Percentiles rank a stretch among this genome's conserved stretches.
Evolutionary conservation across 2,888 invertebrate species (phyloP).

Genomic region (Hypselothyrea guttata): DNA sequence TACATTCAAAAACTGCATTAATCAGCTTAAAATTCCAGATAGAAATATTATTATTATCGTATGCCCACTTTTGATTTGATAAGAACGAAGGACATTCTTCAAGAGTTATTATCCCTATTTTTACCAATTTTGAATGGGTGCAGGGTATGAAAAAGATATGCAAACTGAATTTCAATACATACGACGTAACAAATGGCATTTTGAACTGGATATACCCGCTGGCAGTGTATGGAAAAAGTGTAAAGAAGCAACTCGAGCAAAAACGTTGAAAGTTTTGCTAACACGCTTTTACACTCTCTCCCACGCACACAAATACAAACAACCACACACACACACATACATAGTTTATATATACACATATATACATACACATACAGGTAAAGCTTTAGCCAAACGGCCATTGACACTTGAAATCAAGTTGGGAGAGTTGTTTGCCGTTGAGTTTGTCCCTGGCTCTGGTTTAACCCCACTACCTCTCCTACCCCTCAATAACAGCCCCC

Average conservation of each 20-base stretch:
- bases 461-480: constrained; percentile 7
- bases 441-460: constrained; percentile 37
- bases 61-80: too few relatives aligned
- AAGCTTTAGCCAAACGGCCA: constrained; percentile 51
- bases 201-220: background rate
- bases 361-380: constrained; percentile 41
- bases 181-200: too few relatives aligned
- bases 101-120: too few relatives aligned
- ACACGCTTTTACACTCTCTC: constrained; percentile 69
- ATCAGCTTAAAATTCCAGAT: too few relatives aligned
- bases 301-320: constrained; percentile 20
- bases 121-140: too few relatives aligned
- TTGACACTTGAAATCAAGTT: constrained; percentile 60
- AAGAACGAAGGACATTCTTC: too few relatives aligned
- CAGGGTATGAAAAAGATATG: too few relatives aligned
- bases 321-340: constrained; percentile 6
- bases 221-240: constrained; percentile 23
- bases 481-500: background rate
- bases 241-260: constrained; percentile 55
- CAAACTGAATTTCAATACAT: too few relatives aligned
- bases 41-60: too few relatives aligned
- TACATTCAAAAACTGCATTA: too few relatives aligned
- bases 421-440: constrained; percentile 43
- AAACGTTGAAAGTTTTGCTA: constrained; percentile 68
- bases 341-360: constrained; percentile 9